phyloP scores from a whole-genome alignment of 2,113 vertebrate genomes.

The Brachypodius melanocephalos region DNA sequence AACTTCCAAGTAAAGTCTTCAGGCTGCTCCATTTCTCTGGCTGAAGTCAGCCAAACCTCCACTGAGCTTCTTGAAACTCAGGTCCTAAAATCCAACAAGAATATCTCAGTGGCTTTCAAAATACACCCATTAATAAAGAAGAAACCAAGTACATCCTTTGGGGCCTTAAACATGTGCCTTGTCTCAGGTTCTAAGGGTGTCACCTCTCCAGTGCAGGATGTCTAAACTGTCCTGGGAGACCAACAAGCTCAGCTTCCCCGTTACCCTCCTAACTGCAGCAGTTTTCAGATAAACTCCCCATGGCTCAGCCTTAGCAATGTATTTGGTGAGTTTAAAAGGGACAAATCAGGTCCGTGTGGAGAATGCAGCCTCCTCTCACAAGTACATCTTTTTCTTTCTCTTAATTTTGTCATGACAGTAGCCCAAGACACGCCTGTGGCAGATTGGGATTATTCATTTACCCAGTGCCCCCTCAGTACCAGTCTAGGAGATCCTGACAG shows the following conservation, averaged over 20 bases:
- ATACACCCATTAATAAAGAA: background rate
- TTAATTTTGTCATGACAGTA: background rate
- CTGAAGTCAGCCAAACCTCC: background rate
- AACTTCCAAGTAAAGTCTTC: background rate
- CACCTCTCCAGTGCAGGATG: background rate
- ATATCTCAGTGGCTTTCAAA: background rate
- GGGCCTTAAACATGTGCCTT: background rate
- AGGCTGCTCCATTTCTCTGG: background rate
- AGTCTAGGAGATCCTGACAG: background rate
- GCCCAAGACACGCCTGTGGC: background rate
- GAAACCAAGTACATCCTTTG: background rate
- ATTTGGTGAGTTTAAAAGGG: background rate
- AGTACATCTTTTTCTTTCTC: background rate
- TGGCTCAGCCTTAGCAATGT: background rate
- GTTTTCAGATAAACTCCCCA: background rate
- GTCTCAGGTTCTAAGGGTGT: background rate
- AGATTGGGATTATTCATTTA: background rate
- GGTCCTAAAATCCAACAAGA: background rate
- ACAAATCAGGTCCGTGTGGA: background rate
- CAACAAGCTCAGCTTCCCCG: background rate
- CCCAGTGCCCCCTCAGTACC: background rate
- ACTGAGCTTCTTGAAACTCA: background rate
- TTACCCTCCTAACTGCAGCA: background rate
- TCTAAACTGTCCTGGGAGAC: background rate
- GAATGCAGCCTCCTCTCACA: background rate